phyloP scores from a whole-genome alignment of 2,797 vertebrate genomes.

The Cirrhinus mrigala region DNA sequence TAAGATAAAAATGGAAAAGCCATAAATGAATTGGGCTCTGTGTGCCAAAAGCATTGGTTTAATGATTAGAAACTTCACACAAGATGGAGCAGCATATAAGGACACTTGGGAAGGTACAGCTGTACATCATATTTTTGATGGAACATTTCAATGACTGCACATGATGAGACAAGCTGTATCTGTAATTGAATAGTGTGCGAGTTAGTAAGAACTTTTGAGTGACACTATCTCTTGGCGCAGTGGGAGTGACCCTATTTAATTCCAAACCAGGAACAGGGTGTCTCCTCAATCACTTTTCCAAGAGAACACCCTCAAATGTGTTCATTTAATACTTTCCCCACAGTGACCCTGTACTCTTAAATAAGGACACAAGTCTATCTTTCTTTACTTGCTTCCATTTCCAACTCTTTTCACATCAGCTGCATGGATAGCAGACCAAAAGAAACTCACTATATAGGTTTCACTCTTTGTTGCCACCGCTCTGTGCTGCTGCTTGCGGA shows the following conservation, averaged over 20 bases:
- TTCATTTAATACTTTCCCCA: constrained; percentile 43
- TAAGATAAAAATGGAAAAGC: not conserved
- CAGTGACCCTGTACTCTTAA: constrained; percentile 31
- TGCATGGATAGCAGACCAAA: constrained; percentile 57
- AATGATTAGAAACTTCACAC: constrained; percentile 3
- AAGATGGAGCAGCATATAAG: not conserved
- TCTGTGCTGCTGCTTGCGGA: constrained; percentile 23
- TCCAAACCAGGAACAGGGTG: constrained; percentile 43
- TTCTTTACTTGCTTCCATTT: constrained; percentile 40
- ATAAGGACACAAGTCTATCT: constrained; percentile 39
- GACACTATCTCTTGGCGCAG: constrained; percentile 43
- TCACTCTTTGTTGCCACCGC: constrained; percentile 35
- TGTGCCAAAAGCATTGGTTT: constrained; percentile 24
- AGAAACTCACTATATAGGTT: constrained; percentile 51
- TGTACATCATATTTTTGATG: constrained; percentile 22
- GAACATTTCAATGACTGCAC: constrained; percentile 14
- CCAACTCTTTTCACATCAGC: constrained; percentile 48
- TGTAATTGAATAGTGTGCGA: constrained; percentile 9
- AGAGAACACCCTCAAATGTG: constrained; percentile 45
- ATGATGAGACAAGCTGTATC: constrained; percentile 14
- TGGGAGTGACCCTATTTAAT: constrained; percentile 55
- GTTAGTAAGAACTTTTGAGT: constrained; percentile 50
- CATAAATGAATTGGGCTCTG: not conserved
- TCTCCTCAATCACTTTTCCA: constrained; percentile 34
- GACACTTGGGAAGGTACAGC: constrained; percentile 16